Conservation (phyloP, 2,113 vertebrate species). For the Narcine bancroftii region DNA sequence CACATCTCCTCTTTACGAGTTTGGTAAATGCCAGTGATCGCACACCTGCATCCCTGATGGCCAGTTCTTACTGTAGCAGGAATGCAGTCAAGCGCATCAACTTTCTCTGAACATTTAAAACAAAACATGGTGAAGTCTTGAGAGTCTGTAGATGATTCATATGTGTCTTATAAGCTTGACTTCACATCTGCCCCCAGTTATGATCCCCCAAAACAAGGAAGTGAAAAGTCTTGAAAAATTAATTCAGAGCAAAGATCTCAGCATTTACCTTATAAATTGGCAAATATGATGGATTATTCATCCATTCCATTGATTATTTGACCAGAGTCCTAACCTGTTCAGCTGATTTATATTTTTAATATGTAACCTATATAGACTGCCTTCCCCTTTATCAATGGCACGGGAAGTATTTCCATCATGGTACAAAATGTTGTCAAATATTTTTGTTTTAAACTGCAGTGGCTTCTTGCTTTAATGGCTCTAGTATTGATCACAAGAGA, state of each 20-base stretch:
- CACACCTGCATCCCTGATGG: background rate
- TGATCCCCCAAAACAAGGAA: background rate
- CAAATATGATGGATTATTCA: background rate
- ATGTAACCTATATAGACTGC: background rate
- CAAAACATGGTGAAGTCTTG: background rate
- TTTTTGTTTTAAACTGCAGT: background rate
- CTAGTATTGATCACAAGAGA: background rate
- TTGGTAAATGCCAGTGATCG: background rate
- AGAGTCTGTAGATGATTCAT: background rate
- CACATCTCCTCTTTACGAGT: too few relatives aligned
- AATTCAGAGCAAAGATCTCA: background rate
- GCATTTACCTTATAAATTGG: background rate
- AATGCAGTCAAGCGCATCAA: background rate
- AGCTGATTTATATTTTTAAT: background rate
- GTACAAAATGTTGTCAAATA: background rate
- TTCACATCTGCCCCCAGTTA: background rate
- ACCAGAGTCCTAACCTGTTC: background rate
- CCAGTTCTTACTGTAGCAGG: background rate
- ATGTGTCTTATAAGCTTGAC: background rate
- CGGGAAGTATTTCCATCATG: background rate
- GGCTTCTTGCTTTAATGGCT: background rate
- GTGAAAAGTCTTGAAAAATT: background rate
- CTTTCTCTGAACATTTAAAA: background rate
- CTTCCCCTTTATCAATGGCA: background rate
- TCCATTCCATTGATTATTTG: background rate